These are phyloP conservation scores for Falco peregrinus DNA, from an alignment of 2,797 vertebrate species.

Conservation along the genomic window DNA sequence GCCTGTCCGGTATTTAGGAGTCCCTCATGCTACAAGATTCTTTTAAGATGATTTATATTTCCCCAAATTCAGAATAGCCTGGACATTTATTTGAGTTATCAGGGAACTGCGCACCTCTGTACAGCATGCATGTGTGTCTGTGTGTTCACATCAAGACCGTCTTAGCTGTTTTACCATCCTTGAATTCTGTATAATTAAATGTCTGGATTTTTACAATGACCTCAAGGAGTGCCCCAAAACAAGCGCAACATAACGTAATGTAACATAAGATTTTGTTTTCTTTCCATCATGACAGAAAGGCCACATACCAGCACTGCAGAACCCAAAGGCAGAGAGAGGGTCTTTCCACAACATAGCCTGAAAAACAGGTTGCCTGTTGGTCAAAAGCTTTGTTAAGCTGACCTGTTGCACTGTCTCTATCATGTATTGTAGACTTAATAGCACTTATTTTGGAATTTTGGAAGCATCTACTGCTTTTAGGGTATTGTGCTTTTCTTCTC, in stretches of 20 bases:
- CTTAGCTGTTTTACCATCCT: neutral
- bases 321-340: neutral
- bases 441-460: neutral
- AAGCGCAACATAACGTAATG: neutral
- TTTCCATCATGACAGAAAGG: neutral
- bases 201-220: neutral
- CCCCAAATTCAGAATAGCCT: neutral
- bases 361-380: neutral
- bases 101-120: neutral
- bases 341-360: neutral
- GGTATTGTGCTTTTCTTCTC: neutral
- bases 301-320: neutral
- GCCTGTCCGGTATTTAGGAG: neutral
- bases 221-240: neutral
- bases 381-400: conserved; percentile 29
- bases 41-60: neutral
- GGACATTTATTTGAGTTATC: neutral
- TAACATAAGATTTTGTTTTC: neutral
- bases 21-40: neutral
- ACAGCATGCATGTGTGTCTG: fast-evolving
- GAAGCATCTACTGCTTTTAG: neutral
- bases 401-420: neutral
- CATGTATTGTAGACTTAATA: neutral
- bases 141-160: neutral
- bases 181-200: neutral